Evolutionary conservation across 2,888 invertebrate genomes (phyloP).

Genomic region (Ephialtes manifestator): DNA sequence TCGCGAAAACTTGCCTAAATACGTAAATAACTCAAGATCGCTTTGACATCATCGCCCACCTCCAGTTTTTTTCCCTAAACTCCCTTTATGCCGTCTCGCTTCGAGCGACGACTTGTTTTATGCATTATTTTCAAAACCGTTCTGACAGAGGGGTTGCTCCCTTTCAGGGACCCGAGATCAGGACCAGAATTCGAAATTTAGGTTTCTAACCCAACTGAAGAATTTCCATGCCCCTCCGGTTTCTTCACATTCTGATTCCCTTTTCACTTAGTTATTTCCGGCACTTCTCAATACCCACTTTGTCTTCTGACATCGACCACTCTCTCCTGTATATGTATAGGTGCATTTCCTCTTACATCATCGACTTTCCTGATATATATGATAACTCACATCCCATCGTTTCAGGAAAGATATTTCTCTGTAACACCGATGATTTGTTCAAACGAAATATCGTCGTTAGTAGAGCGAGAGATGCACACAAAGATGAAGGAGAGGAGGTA

Average conservation of each 20-base stretch:
- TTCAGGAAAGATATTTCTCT: conserved; percentile 54
- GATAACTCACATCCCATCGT: conserved; percentile 57
- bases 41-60: not conserved
- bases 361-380: not conserved
- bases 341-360: not conserved
- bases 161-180: not conserved
- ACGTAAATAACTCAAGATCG: conserved; percentile 3
- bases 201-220: not conserved
- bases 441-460: conserved; percentile 40
- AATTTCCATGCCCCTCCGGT: conserved; percentile 12
- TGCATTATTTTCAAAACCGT: not conserved
- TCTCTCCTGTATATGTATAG: not conserved
- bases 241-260: not conserved
- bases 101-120: not conserved
- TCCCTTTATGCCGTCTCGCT: not conserved
- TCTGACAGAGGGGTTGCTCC: not conserved
- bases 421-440: conserved; percentile 52
- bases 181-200: not conserved
- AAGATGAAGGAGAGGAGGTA: conserved; percentile 4
- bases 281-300: not conserved
- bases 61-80: not conserved
- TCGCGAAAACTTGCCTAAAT: not conserved
- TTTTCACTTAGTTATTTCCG: conserved; percentile 23
- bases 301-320: conserved; percentile 10
- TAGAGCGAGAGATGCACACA: conserved; percentile 9